phyloP scores from a whole-genome alignment of 2,888 invertebrate genomes.

The Ophraella communa region DNA sequence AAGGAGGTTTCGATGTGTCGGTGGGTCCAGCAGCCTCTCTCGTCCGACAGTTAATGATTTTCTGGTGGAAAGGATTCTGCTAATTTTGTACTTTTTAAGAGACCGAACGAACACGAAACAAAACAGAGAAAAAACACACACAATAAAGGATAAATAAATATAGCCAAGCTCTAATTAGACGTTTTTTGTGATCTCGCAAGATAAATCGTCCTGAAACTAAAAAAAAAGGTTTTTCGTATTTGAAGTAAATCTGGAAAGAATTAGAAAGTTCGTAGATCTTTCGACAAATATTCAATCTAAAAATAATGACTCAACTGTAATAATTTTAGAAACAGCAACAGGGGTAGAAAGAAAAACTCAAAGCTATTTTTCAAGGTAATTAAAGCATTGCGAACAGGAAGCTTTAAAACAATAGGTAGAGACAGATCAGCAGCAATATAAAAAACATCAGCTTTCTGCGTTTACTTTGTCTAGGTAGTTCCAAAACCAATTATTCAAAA shows the following conservation, averaged over 20 bases:
- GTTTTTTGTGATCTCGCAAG: constrained; percentile 10
- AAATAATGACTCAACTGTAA: no score
- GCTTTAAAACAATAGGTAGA: no score
- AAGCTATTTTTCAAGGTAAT: no score
- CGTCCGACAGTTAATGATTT: constrained; percentile 38
- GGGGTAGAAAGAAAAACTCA: no score
- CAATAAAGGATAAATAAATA: constrained; percentile 7
- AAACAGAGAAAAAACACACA: no score
- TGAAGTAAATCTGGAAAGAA: constrained; percentile 8
- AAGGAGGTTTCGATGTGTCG: constrained; percentile 33
- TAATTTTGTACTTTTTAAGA: constrained; percentile 27
- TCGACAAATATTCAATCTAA: neutral
- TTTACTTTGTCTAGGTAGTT: no score
- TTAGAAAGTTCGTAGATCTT: neutral
- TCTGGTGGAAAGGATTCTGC: constrained; percentile 30
- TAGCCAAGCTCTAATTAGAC: constrained; percentile 15
- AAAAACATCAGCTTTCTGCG: no score
- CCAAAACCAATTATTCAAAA: no score
- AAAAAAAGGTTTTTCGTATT: constrained; percentile 9
- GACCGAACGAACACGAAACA: constrained; percentile 21
- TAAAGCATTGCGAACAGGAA: no score
- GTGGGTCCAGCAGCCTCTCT: neutral
- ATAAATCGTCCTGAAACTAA: constrained; percentile 20
- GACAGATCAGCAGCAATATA: no score
- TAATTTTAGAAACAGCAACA: no score